Evolutionary conservation across 30 jellyfish, hydroid and myxozoan genomes (phyloP).

Genomic region (Turritopsis dohrnii): DNA sequence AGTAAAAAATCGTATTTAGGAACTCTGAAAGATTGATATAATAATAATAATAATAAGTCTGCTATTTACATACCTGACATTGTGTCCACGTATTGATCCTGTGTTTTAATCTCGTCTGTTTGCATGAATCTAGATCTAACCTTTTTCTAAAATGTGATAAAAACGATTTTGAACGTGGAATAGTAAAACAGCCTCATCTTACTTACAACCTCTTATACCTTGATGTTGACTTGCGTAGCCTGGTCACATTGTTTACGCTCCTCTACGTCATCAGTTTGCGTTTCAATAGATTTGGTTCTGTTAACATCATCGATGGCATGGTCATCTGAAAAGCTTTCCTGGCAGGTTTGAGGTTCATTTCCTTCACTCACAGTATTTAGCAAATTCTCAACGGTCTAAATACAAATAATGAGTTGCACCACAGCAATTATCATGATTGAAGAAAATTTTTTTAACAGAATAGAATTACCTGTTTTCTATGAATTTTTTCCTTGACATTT

Average conservation of each 20-base stretch:
- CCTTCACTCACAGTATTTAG: background rate
- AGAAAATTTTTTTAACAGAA: background rate
- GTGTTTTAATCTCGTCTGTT: background rate
- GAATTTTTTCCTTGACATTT: background rate
- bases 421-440: background rate
- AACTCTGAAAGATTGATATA: background rate
- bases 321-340: background rate
- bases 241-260: background rate
- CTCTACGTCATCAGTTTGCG: background rate
- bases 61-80: background rate
- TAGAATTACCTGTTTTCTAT: background rate
- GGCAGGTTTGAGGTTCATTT: background rate
- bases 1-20: background rate
- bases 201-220: background rate
- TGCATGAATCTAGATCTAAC: background rate
- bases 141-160: background rate
- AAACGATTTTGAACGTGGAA: background rate
- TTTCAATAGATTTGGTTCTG: background rate
- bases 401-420: background rate
- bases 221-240: background rate
- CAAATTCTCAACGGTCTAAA: background rate
- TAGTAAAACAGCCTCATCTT: background rate
- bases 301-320: background rate
- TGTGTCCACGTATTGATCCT: background rate
- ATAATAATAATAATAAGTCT: background rate